Evolutionary conservation across 2,113 vertebrate species (phyloP).

Genomic region (Henicopernis longicauda): DNA sequence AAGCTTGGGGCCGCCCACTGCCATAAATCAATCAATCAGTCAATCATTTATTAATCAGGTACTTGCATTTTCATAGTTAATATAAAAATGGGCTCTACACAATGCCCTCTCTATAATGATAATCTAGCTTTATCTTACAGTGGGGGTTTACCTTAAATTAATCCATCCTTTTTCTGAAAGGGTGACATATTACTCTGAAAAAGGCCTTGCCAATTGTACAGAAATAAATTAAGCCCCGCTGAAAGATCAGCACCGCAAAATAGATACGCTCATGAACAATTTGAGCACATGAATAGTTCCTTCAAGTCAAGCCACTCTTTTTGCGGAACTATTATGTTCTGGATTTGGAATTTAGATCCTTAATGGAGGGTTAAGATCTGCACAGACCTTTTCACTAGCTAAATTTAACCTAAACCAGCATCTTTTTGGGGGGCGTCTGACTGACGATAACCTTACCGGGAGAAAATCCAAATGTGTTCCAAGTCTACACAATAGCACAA

Average conservation of each 20-base stretch:
- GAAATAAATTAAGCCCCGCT: not conserved
- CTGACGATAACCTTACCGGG: not conserved
- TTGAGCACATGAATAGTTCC: not conserved
- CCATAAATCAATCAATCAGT: conserved; percentile 75
- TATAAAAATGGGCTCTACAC: conserved; percentile 50
- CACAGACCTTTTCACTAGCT: not conserved
- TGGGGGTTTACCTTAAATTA: not conserved
- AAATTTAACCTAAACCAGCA: not conserved
- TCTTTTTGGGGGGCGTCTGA: not conserved
- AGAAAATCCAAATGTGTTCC: not conserved
- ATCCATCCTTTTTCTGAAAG: not conserved
- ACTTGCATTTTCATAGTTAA: conserved; percentile 57
- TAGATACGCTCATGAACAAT: not conserved
- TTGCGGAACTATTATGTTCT: not conserved
- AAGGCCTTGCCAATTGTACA: not conserved
- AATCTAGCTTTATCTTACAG: not conserved
- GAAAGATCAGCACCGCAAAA: not conserved
- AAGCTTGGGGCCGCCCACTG: conserved; percentile 73
- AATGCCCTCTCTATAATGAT: conserved; percentile 3
- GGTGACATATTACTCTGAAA: not conserved
- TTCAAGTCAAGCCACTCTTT: not conserved
- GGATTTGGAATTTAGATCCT: not conserved
- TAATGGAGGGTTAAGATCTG: not conserved
- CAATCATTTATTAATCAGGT: conserved; percentile 65
- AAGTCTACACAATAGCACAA: not conserved